Conservation (phyloP, 2,113 vertebrate species). For the Crotalus helleri region DNA sequence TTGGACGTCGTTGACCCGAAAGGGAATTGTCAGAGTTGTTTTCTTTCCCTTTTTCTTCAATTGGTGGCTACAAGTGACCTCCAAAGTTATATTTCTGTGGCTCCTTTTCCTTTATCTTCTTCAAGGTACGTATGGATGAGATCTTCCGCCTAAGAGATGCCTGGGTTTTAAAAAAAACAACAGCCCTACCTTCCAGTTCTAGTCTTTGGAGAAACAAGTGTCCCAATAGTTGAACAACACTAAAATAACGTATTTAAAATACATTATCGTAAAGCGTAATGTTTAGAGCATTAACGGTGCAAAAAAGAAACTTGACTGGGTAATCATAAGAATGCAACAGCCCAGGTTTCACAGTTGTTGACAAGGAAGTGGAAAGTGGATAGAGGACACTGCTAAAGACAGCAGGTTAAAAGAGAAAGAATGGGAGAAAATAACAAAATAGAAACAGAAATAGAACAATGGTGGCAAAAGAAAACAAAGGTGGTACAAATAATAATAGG, state of each 20-base stretch:
- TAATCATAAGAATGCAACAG: neutral
- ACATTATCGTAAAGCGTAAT: too few species aligned
- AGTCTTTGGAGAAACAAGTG: neutral
- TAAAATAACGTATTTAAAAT: neutral
- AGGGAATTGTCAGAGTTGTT: slow-evolving; percentile 94
- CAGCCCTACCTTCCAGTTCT: neutral
- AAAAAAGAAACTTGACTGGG: neutral
- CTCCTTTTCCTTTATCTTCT: slow-evolving; percentile 93
- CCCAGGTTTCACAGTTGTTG: too few species aligned
- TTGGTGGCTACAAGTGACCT: slow-evolving; percentile 99
- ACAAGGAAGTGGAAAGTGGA: too few species aligned
- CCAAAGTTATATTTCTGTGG: slow-evolving; percentile 89
- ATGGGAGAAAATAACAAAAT: too few species aligned
- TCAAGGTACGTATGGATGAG: slow-evolving; percentile 79
- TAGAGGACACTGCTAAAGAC: too few species aligned
- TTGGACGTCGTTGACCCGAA: slow-evolving; percentile 96
- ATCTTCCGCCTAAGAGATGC: neutral
- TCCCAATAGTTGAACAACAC: neutral
- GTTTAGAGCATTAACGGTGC: neutral
- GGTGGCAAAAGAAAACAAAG: too few species aligned
- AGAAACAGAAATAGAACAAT: too few species aligned
- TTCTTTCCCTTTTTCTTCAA: slow-evolving; percentile 97
- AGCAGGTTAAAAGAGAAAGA: too few species aligned
- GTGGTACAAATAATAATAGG: too few species aligned
- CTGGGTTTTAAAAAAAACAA: slow-evolving; percentile 26